Conservation (phyloP, 2,888 invertebrate genomes). For the Cecidostiba fungosa region DNA sequence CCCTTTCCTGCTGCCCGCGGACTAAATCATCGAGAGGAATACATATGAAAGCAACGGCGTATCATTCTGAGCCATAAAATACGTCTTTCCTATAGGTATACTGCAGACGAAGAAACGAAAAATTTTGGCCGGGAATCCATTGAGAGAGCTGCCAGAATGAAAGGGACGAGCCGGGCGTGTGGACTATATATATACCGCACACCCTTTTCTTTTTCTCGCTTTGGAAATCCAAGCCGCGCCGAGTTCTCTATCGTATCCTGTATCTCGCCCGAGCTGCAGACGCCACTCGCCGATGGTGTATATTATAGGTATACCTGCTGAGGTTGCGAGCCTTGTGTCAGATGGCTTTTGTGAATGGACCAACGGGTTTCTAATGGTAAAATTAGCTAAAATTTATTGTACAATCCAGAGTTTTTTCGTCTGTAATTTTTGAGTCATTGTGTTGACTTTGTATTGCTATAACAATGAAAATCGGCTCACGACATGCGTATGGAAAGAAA, state of each 20-base stretch:
- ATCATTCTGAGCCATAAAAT: neutral
- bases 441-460: neutral
- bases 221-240: slow-evolving; percentile 70
- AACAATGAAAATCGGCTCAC: neutral
- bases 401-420: neutral
- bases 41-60: neutral
- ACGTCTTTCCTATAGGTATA: too few species aligned
- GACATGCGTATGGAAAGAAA: neutral
- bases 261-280: slow-evolving; percentile 58
- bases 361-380: neutral
- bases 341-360: neutral
- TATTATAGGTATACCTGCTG: neutral
- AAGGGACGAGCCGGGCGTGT: slow-evolving; percentile 34
- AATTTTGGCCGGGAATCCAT: slow-evolving; percentile 3
- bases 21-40: neutral
- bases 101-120: slow-evolving; percentile 2
- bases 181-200: neutral
- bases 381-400: slow-evolving; percentile 1
- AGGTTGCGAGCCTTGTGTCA: neutral
- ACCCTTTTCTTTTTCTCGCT: slow-evolving; percentile 62
- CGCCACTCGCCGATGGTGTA: neutral
- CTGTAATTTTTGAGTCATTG: neutral
- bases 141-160: slow-evolving; percentile 4
- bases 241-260: slow-evolving; percentile 66
- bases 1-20: neutral